Evolutionary conservation across 2,888 invertebrate genomes (phyloP).

Genomic region (Mantis religiosa): DNA sequence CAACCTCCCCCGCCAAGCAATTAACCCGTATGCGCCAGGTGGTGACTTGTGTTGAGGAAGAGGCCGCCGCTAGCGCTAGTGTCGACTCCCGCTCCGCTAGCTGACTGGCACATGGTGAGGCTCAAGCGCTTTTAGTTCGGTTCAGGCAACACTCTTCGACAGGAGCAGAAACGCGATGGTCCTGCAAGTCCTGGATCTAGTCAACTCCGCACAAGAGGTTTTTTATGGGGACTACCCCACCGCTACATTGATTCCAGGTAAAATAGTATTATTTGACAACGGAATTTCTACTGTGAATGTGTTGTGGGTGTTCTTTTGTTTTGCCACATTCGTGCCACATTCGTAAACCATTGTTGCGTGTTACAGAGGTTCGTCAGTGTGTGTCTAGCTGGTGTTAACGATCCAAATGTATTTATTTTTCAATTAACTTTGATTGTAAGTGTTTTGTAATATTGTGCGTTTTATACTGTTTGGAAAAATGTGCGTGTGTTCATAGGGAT

Average conservation of each 20-base stretch:
- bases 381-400: background rate
- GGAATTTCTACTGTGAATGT: background rate
- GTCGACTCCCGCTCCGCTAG: constrained; percentile 28
- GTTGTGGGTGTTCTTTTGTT: background rate
- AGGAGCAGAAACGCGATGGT: constrained; percentile 58
- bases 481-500: background rate
- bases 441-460: background rate
- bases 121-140: constrained; percentile 12
- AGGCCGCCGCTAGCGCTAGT: constrained; percentile 22
- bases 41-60: background rate
- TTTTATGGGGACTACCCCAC: constrained; percentile 63
- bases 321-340: background rate
- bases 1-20: background rate
- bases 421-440: too few species aligned
- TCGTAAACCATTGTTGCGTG: too few species aligned
- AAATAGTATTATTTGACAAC: background rate
- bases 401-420: background rate
- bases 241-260: constrained; percentile 40
- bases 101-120: background rate
- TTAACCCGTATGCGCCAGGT: background rate
- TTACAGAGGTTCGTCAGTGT: background rate
- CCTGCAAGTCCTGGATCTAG: constrained; percentile 65
- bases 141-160: background rate
- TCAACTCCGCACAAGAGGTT: constrained; percentile 62
- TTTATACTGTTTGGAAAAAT: background rate